Evolutionary conservation across 1,140 invertebrate genomes (phyloP).

Genomic region (Asbolus verrucosus): DNA sequence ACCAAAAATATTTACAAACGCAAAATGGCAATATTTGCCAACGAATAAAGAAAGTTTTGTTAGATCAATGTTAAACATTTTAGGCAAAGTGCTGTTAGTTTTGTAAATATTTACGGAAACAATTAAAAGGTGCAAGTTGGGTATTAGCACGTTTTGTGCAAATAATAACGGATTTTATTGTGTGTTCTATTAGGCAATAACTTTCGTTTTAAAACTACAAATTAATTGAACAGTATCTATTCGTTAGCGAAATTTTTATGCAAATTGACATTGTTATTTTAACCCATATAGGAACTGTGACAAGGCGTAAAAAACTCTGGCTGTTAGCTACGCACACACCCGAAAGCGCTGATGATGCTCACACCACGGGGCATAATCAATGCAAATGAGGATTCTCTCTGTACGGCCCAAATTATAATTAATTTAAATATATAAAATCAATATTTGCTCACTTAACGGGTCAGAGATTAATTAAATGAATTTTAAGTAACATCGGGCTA

Average conservation of each 20-base stretch:
- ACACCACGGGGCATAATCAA: not conserved
- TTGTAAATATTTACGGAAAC: slow-evolving; percentile 34
- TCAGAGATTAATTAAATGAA: slow-evolving; percentile 7
- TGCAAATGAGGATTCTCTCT: slow-evolving; percentile 10
- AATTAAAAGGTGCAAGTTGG: slow-evolving; percentile 44
- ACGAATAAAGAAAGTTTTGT: slow-evolving; percentile 39
- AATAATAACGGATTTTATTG: slow-evolving; percentile 37
- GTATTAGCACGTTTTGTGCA: slow-evolving; percentile 42
- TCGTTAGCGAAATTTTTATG: not conserved
- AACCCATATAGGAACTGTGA: slow-evolving; percentile 4
- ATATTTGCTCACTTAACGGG: slow-evolving; percentile 7
- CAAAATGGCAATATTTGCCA: slow-evolving; percentile 40
- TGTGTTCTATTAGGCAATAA: slow-evolving; percentile 29
- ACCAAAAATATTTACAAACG: slow-evolving; percentile 43
- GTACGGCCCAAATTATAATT: not conserved
- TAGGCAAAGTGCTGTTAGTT: slow-evolving; percentile 43
- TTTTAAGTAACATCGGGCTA: not conserved
- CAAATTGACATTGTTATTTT: slow-evolving; percentile 1
- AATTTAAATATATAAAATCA: not conserved
- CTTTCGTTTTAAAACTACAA: slow-evolving; percentile 26
- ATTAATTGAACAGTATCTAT: slow-evolving; percentile 18
- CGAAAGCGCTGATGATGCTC: too few relatives aligned
- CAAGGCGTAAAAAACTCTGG: not conserved
- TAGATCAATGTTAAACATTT: slow-evolving; percentile 36
- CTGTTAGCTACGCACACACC: too few relatives aligned